Conservation (phyloP, 2,888 invertebrate genomes). For the Myopa tessellatipennis region DNA sequence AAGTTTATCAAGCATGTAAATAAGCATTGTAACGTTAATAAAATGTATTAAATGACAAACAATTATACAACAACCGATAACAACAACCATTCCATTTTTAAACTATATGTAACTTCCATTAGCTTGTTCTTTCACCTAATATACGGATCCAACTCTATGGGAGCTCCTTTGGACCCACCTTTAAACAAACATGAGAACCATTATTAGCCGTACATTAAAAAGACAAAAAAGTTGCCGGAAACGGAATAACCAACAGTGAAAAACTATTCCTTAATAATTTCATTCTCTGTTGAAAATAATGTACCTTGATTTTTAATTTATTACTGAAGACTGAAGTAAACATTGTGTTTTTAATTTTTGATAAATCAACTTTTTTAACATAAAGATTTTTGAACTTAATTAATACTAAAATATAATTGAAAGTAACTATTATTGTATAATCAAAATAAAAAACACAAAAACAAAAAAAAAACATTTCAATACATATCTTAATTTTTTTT, state of each 20-base stretch:
- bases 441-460: constrained; percentile 44
- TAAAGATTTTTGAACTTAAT: constrained; percentile 31
- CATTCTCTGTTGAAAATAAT: constrained; percentile 53
- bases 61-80: neutral
- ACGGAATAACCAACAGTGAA: constrained; percentile 27
- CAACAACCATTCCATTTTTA: constrained; percentile 35
- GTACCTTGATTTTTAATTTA: constrained; percentile 60
- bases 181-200: constrained; percentile 25
- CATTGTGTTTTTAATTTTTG: constrained; percentile 23
- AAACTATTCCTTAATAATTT: constrained; percentile 35
- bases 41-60: neutral
- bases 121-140: constrained; percentile 57
- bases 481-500: constrained; percentile 61
- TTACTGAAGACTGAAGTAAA: constrained; percentile 65
- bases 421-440: constrained; percentile 32
- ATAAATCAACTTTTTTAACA: constrained; percentile 35
- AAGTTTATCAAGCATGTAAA: neutral
- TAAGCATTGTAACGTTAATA: neutral
- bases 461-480: constrained; percentile 42
- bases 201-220: constrained; percentile 11
- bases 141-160: constrained; percentile 39
- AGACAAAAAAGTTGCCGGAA: constrained; percentile 16
- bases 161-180: constrained; percentile 45
- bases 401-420: constrained; percentile 26
- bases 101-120: constrained; percentile 43